Evolutionary conservation across 2,888 invertebrate species (phyloP).

Genomic region (Ctena decussata): DNA sequence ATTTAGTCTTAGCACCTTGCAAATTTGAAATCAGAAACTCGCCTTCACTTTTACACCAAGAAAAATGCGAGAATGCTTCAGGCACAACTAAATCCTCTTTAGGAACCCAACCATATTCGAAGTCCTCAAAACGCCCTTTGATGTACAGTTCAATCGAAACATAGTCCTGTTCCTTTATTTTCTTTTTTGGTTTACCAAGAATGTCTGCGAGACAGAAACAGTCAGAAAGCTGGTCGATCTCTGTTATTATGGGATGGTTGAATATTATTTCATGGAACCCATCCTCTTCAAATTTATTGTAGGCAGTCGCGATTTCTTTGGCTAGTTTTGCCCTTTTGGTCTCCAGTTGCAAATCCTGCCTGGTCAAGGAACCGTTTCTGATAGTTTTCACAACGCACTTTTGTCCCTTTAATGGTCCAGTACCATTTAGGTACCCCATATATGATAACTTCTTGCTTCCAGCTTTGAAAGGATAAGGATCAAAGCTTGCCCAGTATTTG

Average conservation of each 20-base stretch:
- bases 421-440: constrained; percentile 75
- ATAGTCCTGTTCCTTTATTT: constrained; percentile 67
- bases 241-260: constrained; percentile 70
- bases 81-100: constrained; percentile 54
- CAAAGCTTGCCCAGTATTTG: constrained; percentile 72
- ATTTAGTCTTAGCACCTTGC: constrained; percentile 69
- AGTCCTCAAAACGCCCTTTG: constrained; percentile 68
- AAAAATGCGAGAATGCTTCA: constrained; percentile 77
- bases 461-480: constrained; percentile 70
- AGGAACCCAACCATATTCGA: constrained; percentile 64
- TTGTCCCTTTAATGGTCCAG: constrained; percentile 73
- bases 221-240: constrained; percentile 76
- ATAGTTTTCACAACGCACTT: constrained; percentile 77
- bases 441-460: constrained; percentile 73
- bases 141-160: constrained; percentile 74
- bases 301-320: constrained; percentile 54
- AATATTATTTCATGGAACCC: constrained; percentile 55
- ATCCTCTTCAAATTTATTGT: constrained; percentile 47
- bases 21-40: constrained; percentile 69
- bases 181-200: constrained; percentile 69
- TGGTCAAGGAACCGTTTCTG: constrained; percentile 62
- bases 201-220: constrained; percentile 71
- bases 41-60: constrained; percentile 74
- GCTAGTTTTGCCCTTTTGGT: constrained; percentile 60
- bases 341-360: constrained; percentile 69